Conservation (phyloP, 2,113 vertebrate species). For the Nyctibius bracteatus region DNA sequence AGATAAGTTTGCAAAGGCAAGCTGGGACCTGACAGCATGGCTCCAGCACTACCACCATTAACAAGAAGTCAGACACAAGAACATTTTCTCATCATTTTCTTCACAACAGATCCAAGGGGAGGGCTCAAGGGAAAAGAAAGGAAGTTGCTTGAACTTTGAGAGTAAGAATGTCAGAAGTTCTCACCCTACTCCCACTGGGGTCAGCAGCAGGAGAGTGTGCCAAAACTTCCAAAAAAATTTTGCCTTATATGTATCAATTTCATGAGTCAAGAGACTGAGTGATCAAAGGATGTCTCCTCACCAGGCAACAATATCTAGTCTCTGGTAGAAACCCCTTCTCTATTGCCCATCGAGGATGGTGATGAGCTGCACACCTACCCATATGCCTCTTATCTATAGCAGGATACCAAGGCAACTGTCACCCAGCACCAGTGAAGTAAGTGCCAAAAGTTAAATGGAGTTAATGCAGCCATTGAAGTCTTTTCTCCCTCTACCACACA, state of each 20-base stretch:
- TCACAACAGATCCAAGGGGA: neutral
- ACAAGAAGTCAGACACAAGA: neutral
- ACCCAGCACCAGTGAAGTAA: neutral
- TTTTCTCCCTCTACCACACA: neutral
- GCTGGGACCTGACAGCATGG: neutral
- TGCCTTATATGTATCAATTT: conserved; percentile 20
- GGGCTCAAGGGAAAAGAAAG: conserved; percentile 47
- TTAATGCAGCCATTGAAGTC: neutral
- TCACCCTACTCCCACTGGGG: conserved; percentile 30
- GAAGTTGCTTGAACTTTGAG: conserved; percentile 25
- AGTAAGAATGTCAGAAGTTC: conserved; percentile 10
- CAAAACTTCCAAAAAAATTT: neutral
- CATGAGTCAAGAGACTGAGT: neutral
- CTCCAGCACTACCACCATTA: neutral
- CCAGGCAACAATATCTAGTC: neutral
- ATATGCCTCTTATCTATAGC: rapidly evolving
- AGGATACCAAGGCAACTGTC: neutral
- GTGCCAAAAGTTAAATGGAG: neutral
- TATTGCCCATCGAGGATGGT: neutral
- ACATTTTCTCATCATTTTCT: conserved; percentile 42
- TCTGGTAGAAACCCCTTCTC: neutral
- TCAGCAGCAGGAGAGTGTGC: conserved; percentile 10
- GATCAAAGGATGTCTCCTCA: neutral
- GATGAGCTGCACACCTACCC: neutral
- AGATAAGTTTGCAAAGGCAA: neutral